Conservation (phyloP, 2,797 vertebrate genomes). For the Vireo griseus region DNA sequence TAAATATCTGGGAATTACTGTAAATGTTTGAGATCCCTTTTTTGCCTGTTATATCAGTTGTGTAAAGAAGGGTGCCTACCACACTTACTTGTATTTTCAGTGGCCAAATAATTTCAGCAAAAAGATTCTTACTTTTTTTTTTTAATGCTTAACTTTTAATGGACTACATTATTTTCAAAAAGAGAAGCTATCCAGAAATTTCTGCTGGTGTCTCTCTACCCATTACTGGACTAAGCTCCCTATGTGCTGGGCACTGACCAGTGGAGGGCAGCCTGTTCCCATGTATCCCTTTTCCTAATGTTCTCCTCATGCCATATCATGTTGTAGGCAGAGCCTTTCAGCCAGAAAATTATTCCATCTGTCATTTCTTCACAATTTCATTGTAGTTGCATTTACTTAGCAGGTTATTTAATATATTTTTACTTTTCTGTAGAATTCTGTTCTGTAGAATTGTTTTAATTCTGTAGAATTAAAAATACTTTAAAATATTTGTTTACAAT, state of each 20-base stretch:
- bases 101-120: neutral
- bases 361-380: neutral
- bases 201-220: neutral
- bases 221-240: neutral
- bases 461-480: neutral
- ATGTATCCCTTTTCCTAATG: rapidly evolving
- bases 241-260: neutral
- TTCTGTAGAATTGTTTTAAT: neutral
- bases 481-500: neutral
- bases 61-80: neutral
- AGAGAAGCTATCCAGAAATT: neutral
- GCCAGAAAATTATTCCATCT: neutral
- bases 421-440: neutral
- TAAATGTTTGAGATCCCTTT: neutral
- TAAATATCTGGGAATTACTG: neutral
- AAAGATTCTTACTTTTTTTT: neutral
- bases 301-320: neutral
- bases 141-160: neutral
- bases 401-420: neutral
- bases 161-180: neutral
- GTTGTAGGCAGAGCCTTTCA: neutral
- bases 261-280: constrained; percentile 31
- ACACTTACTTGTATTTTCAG: neutral
- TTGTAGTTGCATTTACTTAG: neutral
- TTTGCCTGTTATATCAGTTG: neutral